Evolutionary conservation across 1,140 invertebrate genomes (phyloP), one percentile per base, ranked within the genome.

Genomic region (Aphaenogaster ashmeadi): DNA sequence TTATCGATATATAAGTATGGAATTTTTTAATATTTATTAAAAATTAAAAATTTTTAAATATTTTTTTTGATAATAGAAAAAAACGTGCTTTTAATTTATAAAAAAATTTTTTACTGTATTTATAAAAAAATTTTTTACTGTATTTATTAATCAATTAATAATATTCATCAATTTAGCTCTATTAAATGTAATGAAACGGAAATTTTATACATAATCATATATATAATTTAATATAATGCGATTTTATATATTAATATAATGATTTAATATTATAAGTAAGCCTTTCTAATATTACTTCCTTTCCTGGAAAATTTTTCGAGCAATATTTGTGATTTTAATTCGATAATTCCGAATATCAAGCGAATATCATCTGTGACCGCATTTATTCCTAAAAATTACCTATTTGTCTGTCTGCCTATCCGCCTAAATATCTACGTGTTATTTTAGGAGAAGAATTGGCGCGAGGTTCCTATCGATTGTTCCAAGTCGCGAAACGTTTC

Each of bases 381-480:
- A 18, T 60, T 67, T 71, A 9, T 54, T 71, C 11, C 13, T 21
- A 54, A 71, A 56, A 69, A 27, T 69, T 36, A 27, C n/a, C 3
- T 18, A 69, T 60, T 27, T 36, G 21, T 47, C 54, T 47, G n/a
- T 13, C 21, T 50, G 44, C 13, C 21, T 69, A 44, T 0, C 9
- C 21, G 66, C 38, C 15, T 47, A 47, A 60, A 74, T 38, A 54
- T 52, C 62, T 18, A n/a, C 75, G 84, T 66, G 75, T 66, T 79
- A 56, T 79, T 79, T 84, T 52, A 67, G 64, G 47, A 21, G 11
- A 58, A 50, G 41, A 80, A 86, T 64, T 54, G 60, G 41, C 74
- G 56, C 84, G 75, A 27, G 64, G 36, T 8, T 75, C 8, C 54
- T 84, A 75, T 84, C 80, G 80, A 84, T 84, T 84, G 80, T 84